Conservation (phyloP, 2,797 vertebrate species). For the Stomatorhinus walkeri region DNA sequence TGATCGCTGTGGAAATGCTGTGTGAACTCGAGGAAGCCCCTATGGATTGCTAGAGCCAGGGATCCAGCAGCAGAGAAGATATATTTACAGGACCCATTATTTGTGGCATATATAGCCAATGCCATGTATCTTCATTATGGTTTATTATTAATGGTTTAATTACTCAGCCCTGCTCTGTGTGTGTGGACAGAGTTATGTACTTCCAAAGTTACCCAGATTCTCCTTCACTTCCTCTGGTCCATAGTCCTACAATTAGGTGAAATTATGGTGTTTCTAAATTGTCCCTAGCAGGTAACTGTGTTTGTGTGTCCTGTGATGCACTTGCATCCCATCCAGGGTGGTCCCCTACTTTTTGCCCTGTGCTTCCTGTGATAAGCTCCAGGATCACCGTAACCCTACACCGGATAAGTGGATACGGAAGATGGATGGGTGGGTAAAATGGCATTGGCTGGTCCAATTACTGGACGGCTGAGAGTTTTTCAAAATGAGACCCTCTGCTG, state of each 20-base stretch:
- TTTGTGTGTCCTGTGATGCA: neutral
- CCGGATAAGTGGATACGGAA: neutral
- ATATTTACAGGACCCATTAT: neutral
- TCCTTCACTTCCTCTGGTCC: neutral
- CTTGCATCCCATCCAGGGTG: neutral
- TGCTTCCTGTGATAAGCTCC: neutral
- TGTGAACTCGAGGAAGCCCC: neutral
- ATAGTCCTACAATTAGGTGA: neutral
- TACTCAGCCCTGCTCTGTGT: neutral
- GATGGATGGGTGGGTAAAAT: neutral
- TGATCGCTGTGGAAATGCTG: neutral
- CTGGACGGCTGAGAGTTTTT: neutral
- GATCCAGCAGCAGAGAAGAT: neutral
- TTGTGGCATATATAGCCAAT: neutral
- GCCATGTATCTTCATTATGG: neutral
- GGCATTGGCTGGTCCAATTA: neutral
- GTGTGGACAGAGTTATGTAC: neutral
- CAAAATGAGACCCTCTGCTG: neutral
- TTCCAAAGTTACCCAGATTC: neutral
- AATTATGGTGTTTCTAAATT: neutral
- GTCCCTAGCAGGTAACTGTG: neutral
- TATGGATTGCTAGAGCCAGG: neutral
- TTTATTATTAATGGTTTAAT: conserved; percentile 7
- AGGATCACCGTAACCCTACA: neutral
- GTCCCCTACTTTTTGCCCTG: neutral